These are phyloP conservation scores for Diadumene lineata DNA, from an alignment of 92 coral and sea anemone genomes.

Conservation along the genomic window DNA sequence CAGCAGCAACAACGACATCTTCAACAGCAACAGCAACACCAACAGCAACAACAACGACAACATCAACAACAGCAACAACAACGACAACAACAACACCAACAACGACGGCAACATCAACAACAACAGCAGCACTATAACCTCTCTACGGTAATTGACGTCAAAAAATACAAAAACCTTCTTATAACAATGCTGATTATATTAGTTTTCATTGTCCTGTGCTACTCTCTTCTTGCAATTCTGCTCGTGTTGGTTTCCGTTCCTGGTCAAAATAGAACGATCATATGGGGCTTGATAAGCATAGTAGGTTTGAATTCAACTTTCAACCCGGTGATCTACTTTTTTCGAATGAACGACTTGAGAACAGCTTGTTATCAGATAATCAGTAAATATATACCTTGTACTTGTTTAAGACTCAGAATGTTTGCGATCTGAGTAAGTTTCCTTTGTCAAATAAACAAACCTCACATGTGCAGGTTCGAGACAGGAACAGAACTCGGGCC, in stretches of 20 bases:
- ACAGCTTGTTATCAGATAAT: constrained; percentile 8
- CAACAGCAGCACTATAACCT: background rate
- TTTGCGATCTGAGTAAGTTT: background rate
- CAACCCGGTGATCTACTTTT: constrained; percentile 18
- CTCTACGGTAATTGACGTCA: constrained; percentile 6
- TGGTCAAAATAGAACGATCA: background rate
- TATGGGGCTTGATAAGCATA: constrained; percentile 14
- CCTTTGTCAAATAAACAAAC: background rate
- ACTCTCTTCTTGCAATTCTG: background rate
- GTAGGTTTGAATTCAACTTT: constrained; percentile 19
- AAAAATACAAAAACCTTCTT: constrained; percentile 17
- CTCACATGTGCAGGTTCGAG: no score
- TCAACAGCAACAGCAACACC: no score
- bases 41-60: no score
- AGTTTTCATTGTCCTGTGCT: constrained; percentile 5
- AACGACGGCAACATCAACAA: no score
- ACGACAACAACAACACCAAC: no score
- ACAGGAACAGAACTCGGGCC: no score
- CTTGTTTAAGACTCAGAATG: background rate
- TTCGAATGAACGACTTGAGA: constrained; percentile 22
- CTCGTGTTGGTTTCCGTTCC: background rate
- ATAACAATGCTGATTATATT: constrained; percentile 20
- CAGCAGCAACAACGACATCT: no score
- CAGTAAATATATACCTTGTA: background rate
- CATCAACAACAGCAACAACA: no score